Conservation (phyloP, 2,113 vertebrate species). For the Lepus timidus region DNA sequence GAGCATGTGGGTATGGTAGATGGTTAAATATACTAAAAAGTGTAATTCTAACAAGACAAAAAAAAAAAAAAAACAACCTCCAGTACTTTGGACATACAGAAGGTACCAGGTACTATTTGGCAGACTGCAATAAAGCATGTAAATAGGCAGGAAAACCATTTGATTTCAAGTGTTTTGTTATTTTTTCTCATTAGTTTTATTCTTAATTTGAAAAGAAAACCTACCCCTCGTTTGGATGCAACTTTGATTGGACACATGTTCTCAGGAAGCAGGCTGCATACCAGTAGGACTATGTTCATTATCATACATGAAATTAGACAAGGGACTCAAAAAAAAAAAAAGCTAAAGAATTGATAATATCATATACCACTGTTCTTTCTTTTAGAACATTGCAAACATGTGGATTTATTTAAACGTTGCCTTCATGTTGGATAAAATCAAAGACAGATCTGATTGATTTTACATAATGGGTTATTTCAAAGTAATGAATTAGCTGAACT, state of each 20-base stretch:
- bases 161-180: slow-evolving; percentile 43
- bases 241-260: slow-evolving; percentile 22
- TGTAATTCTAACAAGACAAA: neutral
- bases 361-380: slow-evolving; percentile 21
- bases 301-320: slow-evolving; percentile 58
- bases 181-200: slow-evolving; percentile 62
- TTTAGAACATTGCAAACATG: slow-evolving; percentile 56
- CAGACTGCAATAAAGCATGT: slow-evolving; percentile 43
- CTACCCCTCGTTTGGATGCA: slow-evolving; percentile 37
- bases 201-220: slow-evolving; percentile 63
- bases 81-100: neutral
- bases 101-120: neutral
- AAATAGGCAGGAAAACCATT: slow-evolving; percentile 21
- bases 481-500: slow-evolving; percentile 80
- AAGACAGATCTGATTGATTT: slow-evolving; percentile 74
- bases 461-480: slow-evolving; percentile 80
- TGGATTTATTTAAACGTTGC: slow-evolving; percentile 74
- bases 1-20: neutral
- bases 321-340: slow-evolving; percentile 44
- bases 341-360: slow-evolving; percentile 55
- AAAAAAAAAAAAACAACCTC: neutral
- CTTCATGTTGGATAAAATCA: slow-evolving; percentile 76
- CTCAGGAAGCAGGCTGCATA: slow-evolving; percentile 17
- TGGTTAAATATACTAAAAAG: slow-evolving; percentile 3
- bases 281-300: neutral